phyloP scores from a whole-genome alignment of 2,797 vertebrate genomes.

The Acropternis orthonyx region DNA sequence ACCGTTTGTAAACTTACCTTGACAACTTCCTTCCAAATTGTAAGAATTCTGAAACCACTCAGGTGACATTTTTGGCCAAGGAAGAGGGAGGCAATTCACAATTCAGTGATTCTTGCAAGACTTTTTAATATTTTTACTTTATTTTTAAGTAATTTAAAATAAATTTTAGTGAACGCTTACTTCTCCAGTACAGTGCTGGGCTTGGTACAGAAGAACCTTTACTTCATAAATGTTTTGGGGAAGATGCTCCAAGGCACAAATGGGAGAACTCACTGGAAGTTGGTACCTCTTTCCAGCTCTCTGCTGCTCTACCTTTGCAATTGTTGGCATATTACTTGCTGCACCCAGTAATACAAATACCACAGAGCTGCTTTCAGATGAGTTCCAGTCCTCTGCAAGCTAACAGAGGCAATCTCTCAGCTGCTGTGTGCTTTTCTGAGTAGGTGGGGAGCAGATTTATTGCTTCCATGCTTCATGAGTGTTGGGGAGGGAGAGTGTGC shows the following conservation, averaged over 20 bases:
- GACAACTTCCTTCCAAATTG: background rate
- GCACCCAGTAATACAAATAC: background rate
- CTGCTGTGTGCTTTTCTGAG: background rate
- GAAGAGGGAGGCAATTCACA: background rate
- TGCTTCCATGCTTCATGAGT: background rate
- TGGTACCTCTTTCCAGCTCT: background rate
- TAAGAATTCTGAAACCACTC: background rate
- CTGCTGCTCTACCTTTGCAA: background rate
- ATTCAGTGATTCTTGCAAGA: background rate
- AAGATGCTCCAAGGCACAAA: background rate
- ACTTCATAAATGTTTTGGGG: background rate
- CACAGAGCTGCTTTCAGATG: background rate
- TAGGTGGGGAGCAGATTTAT: background rate
- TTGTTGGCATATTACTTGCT: background rate
- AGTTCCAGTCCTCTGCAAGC: background rate
- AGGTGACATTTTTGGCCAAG: background rate
- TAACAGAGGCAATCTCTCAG: fast-evolving
- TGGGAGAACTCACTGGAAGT: background rate
- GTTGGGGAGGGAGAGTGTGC: fast-evolving
- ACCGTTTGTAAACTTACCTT: background rate
- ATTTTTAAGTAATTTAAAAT: background rate
- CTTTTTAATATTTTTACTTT: background rate
- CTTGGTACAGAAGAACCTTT: background rate
- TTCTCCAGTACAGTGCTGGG: background rate
- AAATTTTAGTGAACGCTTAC: background rate